phyloP scores from a whole-genome alignment of 2,113 vertebrate genomes.

The Galeopterus variegatus region DNA sequence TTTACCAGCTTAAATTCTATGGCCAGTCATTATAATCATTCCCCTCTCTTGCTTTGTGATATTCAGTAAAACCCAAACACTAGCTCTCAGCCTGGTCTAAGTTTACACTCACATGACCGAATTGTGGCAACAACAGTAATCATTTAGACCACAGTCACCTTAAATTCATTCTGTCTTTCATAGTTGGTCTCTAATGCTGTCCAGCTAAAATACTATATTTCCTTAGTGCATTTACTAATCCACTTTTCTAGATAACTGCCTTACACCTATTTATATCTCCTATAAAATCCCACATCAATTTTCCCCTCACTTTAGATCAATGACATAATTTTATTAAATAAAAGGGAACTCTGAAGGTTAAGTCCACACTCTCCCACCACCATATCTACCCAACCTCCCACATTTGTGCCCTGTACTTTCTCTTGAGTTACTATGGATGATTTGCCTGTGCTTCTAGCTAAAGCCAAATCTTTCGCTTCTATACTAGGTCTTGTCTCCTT shows the following conservation, averaged over 20 bases:
- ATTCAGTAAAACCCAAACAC: not conserved
- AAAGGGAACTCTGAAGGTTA: not conserved
- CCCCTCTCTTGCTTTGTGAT: not conserved
- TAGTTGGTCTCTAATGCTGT: not conserved
- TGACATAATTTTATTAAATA: not conserved
- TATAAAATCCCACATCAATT: not conserved
- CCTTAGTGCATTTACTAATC: not conserved
- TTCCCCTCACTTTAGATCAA: not conserved
- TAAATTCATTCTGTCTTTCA: not conserved
- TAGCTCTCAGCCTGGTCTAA: not conserved
- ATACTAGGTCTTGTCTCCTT: not conserved
- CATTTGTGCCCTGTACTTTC: not conserved
- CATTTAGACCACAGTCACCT: not conserved
- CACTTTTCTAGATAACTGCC: not conserved
- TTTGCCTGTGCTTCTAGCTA: not conserved
- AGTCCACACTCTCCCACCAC: not conserved
- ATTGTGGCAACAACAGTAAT: accelerated
- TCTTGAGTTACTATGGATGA: not conserved
- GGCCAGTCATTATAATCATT: not conserved
- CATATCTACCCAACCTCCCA: not conserved
- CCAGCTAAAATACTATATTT: not conserved
- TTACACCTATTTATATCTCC: not conserved
- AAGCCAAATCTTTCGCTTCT: not conserved
- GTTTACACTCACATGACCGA: not conserved
- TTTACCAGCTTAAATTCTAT: not conserved